Evolutionary conservation across 2,888 invertebrate species (phyloP).

Genomic region (Spilosoma lubricipeda): DNA sequence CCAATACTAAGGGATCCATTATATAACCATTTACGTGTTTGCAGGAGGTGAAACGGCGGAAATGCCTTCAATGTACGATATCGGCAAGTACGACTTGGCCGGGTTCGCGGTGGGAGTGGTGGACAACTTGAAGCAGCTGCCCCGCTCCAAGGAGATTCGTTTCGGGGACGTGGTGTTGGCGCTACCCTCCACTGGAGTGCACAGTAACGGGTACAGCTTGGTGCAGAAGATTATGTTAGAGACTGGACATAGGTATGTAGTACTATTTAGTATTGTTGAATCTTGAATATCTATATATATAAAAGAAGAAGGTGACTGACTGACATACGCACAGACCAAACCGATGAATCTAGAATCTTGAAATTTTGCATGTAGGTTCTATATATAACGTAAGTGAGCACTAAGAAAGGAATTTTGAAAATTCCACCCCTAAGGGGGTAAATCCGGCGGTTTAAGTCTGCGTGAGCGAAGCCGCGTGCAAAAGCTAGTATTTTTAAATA

Average conservation of each 20-base stretch:
- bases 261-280: not conserved
- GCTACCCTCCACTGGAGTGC: conserved; percentile 95
- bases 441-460: too few relatives aligned
- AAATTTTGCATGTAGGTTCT: too few relatives aligned
- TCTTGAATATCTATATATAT: not conserved
- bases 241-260: conserved; percentile 84
- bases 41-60: conserved; percentile 98
- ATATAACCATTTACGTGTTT: not conserved
- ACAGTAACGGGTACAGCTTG: conserved; percentile 97
- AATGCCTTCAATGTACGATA: conserved; percentile 97
- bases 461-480: too few relatives aligned
- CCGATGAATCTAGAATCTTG: too few relatives aligned
- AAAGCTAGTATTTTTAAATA: too few relatives aligned
- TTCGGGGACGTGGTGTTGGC: conserved; percentile 94
- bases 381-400: too few relatives aligned
- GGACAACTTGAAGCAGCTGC: conserved; percentile 90
- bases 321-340: too few relatives aligned
- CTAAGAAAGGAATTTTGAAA: too few relatives aligned
- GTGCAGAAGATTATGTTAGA: conserved; percentile 92
- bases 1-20: not conserved
- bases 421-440: too few relatives aligned
- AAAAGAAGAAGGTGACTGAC: too few relatives aligned
- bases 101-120: conserved; percentile 98
- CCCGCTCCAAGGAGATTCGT: conserved; percentile 88
- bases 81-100: conserved; percentile 96